These are phyloP conservation scores for Caranx melampygus DNA, from an alignment of 2,113 vertebrate species.

Conservation along the genomic window DNA sequence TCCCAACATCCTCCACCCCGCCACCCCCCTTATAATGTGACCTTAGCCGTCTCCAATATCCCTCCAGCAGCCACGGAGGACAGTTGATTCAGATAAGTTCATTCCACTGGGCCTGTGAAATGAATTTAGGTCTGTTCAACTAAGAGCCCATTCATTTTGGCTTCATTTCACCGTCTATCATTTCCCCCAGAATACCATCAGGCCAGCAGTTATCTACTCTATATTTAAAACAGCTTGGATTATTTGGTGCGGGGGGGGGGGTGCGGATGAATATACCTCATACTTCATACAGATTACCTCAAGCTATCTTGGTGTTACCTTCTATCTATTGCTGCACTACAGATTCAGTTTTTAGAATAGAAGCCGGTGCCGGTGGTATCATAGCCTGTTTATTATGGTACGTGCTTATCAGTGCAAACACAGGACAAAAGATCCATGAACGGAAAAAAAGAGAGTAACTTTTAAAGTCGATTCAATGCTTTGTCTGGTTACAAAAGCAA, in stretches of 20 bases:
- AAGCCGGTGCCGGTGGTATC: slow-evolving; percentile 44
- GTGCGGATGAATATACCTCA: slow-evolving; percentile 59
- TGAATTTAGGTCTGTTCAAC: slow-evolving; percentile 77
- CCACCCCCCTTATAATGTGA: slow-evolving; percentile 72
- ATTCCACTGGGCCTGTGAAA: slow-evolving; percentile 73
- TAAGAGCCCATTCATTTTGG: slow-evolving; percentile 73
- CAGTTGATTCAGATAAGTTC: slow-evolving; percentile 78
- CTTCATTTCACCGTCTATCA: slow-evolving; percentile 74
- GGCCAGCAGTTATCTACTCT: slow-evolving; percentile 71
- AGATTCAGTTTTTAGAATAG: slow-evolving; percentile 66
- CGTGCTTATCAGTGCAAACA: slow-evolving; percentile 49
- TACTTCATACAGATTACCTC: slow-evolving; percentile 74
- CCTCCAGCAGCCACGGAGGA: slow-evolving; percentile 71
- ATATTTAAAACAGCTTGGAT: slow-evolving; percentile 79
- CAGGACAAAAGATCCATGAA: slow-evolving; percentile 51
- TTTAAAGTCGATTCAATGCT: slow-evolving; percentile 39
- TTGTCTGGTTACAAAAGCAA: slow-evolving; percentile 10
- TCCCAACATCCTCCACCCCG: not conserved
- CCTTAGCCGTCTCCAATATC: slow-evolving; percentile 75
- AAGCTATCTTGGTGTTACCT: slow-evolving; percentile 70
- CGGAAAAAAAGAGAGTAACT: slow-evolving; percentile 33
- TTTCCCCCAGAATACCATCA: slow-evolving; percentile 66
- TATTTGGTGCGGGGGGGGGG: slow-evolving; percentile 54
- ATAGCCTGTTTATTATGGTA: slow-evolving; percentile 61
- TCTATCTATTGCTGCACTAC: slow-evolving; percentile 56